Base-by-base conservation (phyloP, 2,113 vertebrate species). In the Hydrochoerus hydrochaeris region DNA sequence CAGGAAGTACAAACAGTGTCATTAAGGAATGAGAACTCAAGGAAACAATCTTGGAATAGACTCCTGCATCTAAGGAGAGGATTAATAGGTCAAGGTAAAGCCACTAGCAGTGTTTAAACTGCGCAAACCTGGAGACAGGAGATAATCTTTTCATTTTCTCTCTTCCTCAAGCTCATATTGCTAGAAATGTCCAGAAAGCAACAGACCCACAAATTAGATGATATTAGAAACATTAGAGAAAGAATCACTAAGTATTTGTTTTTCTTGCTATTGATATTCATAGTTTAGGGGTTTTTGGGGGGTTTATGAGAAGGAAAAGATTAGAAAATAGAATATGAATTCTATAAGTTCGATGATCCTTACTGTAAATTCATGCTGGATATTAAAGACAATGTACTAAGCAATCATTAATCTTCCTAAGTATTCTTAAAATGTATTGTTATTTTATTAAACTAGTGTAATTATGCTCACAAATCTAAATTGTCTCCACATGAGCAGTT, bases 391-490 rank as follows among this genome's bases (percentile, higher is more conserved):
- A 77, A 91, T 20, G 30, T 38, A 84, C 88, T 32, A 82, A 22
- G 2, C 41, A 80, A 46, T 49, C 57, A 81, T 89, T 94, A 95
- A 91, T 94, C 86, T 94, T 96, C 73, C 69, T 96, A 91, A 97
- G 65, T 52, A 77, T 71, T 44, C 58, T 95, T 90, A 90, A 93
- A 90, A 71, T 80, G 28, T 57, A 52, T 82, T 44, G 19, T 49
- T 78, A 60, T 93, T 71, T 65, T 57, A 26, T 81, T 92, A 95
- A 97, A 88, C 44, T 88, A 85, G 62, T 26, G 16, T 52, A 84
- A 93, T 63, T 83, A 12, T 62, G 52, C 38, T 95, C 58, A 96
- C 96, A 94, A 94, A 85, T 87, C 92, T 89, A 97, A 95, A 93
- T 95, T 93, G 75, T 80, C 73, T 58, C 57, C n/a, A 85, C 22